Conservation (phyloP, 2,888 invertebrate genomes). For the Drosophila buzzatii region DNA sequence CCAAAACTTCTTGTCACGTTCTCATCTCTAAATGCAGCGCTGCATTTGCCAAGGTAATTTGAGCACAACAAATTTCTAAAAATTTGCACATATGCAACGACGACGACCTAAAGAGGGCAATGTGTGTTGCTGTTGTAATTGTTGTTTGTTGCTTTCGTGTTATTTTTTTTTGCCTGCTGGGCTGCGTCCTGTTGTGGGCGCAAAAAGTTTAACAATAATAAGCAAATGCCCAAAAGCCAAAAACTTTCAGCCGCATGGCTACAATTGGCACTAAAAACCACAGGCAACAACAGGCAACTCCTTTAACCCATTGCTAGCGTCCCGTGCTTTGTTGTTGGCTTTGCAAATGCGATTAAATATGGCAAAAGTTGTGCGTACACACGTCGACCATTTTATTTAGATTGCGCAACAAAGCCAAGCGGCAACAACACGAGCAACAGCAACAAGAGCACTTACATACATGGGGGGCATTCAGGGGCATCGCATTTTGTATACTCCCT, state of each 20-base stretch:
- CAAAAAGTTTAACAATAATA: conserved; percentile 81
- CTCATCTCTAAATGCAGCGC: conserved; percentile 57
- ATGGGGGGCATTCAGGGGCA: conserved; percentile 57
- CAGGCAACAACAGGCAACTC: conserved; percentile 22
- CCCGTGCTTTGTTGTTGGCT: conserved; percentile 49
- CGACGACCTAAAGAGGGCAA: conserved; percentile 30
- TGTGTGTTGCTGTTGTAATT: background rate
- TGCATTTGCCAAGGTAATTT: conserved; percentile 60
- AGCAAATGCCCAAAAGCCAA: conserved; percentile 80
- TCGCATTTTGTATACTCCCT: conserved; percentile 49
- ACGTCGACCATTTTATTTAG: conserved; percentile 80
- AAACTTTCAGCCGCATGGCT: conserved; percentile 63
- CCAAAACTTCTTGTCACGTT: conserved; percentile 5
- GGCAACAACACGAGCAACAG: conserved; percentile 32
- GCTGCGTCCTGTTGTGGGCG: conserved; percentile 56
- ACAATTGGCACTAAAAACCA: conserved; percentile 60
- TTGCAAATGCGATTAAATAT: conserved; percentile 79
- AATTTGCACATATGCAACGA: conserved; percentile 48
- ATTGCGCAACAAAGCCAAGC: conserved; percentile 72
- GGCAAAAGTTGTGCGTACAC: conserved; percentile 82
- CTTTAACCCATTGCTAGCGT: background rate
- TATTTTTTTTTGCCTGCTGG: conserved; percentile 10
- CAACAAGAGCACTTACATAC: conserved; percentile 27
- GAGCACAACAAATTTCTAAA: conserved; percentile 59
- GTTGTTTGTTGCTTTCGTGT: conserved; percentile 2